Conservation (phyloP, 2,113 vertebrate genomes). For the Eudorcas thomsonii region DNA sequence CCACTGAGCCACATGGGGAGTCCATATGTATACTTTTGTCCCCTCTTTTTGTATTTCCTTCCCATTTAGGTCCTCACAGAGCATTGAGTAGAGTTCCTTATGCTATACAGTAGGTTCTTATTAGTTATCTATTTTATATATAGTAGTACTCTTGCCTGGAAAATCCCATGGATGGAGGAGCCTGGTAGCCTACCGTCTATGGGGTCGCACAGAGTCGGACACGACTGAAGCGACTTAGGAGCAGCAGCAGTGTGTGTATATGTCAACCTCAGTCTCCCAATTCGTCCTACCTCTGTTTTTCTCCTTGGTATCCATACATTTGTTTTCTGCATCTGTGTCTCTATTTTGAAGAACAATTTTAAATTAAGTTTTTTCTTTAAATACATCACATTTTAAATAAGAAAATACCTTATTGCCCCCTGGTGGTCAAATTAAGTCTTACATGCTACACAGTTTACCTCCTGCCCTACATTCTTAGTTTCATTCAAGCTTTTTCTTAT, state of each 20-base stretch:
- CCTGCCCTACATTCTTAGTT: fast-evolving
- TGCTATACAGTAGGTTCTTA: not conserved
- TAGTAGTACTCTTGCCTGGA: no score
- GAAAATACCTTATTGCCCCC: conserved; percentile 54
- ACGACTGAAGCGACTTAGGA: no score
- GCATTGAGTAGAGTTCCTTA: not conserved
- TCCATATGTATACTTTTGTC: not conserved
- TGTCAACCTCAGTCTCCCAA: not conserved
- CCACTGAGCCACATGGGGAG: not conserved
- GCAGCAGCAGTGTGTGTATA: not conserved
- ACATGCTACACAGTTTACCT: not conserved
- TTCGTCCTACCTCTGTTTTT: not conserved
- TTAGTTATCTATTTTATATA: not conserved
- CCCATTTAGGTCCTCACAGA: not conserved
- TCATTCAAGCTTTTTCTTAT: not conserved
- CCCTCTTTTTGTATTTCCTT: not conserved
- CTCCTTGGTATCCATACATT: not conserved
- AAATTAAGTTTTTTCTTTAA: conserved; percentile 9
- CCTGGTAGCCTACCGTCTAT: no score
- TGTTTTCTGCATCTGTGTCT: not conserved
- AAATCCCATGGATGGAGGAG: no score
- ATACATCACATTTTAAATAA: not conserved
- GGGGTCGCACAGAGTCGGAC: no score
- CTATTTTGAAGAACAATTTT: not conserved
- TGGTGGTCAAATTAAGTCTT: conserved; percentile 45